Evolutionary conservation across 2,888 invertebrate species (phyloP), one percentile per base, ranked within the genome.

Genomic region (Pimpla rufipes): DNA sequence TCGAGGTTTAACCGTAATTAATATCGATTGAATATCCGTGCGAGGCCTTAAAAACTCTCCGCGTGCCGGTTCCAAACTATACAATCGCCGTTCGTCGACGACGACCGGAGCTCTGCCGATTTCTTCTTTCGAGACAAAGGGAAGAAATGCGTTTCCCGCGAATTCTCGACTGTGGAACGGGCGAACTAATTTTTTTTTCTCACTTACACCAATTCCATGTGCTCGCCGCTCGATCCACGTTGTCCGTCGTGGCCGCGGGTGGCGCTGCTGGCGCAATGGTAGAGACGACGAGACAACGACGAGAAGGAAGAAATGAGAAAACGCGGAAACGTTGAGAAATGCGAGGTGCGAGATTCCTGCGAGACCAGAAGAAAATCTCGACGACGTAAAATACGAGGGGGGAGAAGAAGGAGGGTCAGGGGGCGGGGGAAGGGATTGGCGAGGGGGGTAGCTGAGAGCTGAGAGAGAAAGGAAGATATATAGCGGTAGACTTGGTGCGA

Each of bases 11-110:
- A 71, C 57, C 35, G 16, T 62, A 62, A 78, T 62, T 52, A 70
- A 62, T 37, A 16, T 18, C 2, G 2, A 50, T 55, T 62, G 23
- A 16, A 76, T 55, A 77, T 85, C 77, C 79, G 67, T 79, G 86
- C 79, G 85, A 80, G 85, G 86, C 83, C 86, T 86, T 70, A 82
- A 82, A 79, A 77, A 52, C 83, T 83, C 83, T 71, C 73, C 62
- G 76, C 80, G 83, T 83, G 83, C 76, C 71, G 77, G 76, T 83
- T 73, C 83, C 66, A 73, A 79, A 80, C 75, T 83, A 76, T 80
- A 80, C 83, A 83, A 55, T 83, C 80, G 83, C 78, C 75, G 64
- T 29, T 29, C n/a, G 67, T 67, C 55, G 29, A 6, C 59, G 67
- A 71, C 55, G 29, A 6, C 59, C 79, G 59, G 71, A 75, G 29